A percentile compares a stretch with the other conserved stretches of the same genome.
Conservation (phyloP, 2,797 vertebrate species). For the Australoheros facetus region DNA sequence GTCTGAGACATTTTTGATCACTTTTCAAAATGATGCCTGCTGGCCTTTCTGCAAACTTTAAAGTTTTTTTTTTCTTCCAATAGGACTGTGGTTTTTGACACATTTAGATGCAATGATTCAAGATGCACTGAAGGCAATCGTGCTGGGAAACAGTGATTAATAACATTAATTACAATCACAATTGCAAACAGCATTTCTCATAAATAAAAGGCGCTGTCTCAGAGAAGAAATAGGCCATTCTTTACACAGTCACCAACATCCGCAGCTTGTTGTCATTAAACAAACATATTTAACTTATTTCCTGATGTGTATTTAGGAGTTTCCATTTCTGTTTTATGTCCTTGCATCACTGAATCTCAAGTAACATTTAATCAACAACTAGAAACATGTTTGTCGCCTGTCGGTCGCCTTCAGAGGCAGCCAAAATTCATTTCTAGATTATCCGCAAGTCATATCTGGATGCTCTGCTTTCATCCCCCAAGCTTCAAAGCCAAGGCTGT, state of each 20-base stretch:
- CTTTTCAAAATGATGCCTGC: constrained; percentile 10
- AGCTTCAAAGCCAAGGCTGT: constrained; percentile 71
- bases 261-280: constrained; percentile 69
- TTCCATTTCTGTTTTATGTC: constrained; percentile 50
- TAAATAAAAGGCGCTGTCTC: constrained; percentile 42
- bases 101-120: constrained; percentile 30
- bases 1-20: background rate
- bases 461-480: constrained; percentile 69
- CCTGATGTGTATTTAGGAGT: constrained; percentile 54
- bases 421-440: constrained; percentile 72
- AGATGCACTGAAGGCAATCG: background rate
- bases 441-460: constrained; percentile 76
- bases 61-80: background rate
- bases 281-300: constrained; percentile 63
- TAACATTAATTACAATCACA: constrained; percentile 41
- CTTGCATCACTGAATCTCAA: constrained; percentile 60
- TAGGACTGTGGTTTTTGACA: constrained; percentile 5
- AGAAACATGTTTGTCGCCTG: constrained; percentile 70
- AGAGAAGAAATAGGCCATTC: constrained; percentile 28
- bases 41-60: constrained; percentile 15
- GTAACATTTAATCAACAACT: constrained; percentile 69
- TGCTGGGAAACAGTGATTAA: constrained; percentile 51
- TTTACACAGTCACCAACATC: constrained; percentile 38
- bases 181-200: constrained; percentile 36
- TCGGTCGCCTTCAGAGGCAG: constrained; percentile 68